Conservation (phyloP, 1,140 invertebrate genomes). For the Probaryconus sp. region DNA sequence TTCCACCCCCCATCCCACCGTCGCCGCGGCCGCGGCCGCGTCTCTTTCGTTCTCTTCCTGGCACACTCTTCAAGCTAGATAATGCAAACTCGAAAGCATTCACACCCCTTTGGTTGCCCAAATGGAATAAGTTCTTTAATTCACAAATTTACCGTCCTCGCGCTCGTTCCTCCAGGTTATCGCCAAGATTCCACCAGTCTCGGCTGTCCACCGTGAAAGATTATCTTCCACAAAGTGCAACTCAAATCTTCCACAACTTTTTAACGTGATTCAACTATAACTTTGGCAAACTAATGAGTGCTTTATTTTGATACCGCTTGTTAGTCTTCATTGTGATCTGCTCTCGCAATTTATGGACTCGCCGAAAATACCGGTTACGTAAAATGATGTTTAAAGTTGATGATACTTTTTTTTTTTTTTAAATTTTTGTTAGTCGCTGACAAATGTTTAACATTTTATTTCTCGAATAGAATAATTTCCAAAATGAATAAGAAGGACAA, state of each 20-base stretch:
- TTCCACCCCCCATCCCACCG: constrained; percentile 50
- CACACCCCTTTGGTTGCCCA: constrained; percentile 78
- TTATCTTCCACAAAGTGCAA: constrained; percentile 60
- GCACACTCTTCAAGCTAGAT: constrained; percentile 72
- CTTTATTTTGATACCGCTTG: constrained; percentile 43
- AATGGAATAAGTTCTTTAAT: constrained; percentile 80
- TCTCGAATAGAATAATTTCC: too few relatives aligned
- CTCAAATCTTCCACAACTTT: constrained; percentile 48
- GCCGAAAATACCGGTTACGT: too few relatives aligned
- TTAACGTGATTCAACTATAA: constrained; percentile 53
- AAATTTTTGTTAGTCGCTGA: too few relatives aligned
- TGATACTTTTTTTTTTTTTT: too few relatives aligned
- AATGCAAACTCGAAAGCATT: constrained; percentile 78
- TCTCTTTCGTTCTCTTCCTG: constrained; percentile 57
- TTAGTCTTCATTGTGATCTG: too few relatives aligned
- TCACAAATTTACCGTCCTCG: constrained; percentile 75
- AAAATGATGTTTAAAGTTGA: too few relatives aligned
- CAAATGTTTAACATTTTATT: too few relatives aligned
- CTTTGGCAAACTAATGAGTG: constrained; percentile 42
- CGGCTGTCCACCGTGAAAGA: constrained; percentile 55
- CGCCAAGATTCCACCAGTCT: constrained; percentile 64
- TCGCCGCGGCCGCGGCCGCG: constrained; percentile 28
- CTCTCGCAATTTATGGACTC: too few relatives aligned
- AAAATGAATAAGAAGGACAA: too few relatives aligned
- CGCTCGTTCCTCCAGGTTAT: constrained; percentile 57